These are phyloP conservation scores for Cavia porcellus DNA, from an alignment of 2,113 vertebrate species.

Conservation along the genomic window DNA sequence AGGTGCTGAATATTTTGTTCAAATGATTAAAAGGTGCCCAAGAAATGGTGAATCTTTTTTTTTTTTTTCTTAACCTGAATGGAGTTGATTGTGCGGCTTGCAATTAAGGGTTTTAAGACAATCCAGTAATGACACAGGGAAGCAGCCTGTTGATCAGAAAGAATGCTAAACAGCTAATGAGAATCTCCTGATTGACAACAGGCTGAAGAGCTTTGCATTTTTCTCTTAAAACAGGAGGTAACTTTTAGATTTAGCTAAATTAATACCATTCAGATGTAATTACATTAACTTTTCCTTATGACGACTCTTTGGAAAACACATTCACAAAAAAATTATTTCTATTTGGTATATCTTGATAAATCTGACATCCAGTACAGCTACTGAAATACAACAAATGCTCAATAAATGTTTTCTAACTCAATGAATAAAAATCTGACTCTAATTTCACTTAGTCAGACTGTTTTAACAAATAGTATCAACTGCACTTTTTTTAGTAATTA, in stretches of 20 bases:
- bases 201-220: neutral
- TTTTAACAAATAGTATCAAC: neutral
- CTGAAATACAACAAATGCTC: neutral
- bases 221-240: neutral
- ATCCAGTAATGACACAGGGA: neutral
- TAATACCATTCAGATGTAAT: neutral
- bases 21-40: neutral
- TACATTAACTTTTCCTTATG: neutral
- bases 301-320: neutral
- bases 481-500: neutral
- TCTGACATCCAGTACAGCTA: neutral
- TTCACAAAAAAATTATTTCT: neutral
- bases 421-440: slow-evolving; percentile 3
- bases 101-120: slow-evolving; percentile 12
- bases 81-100: neutral
- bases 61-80: neutral
- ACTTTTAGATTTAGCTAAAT: slow-evolving; percentile 4
- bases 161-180: neutral
- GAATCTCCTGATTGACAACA: neutral
- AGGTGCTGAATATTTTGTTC: neutral
- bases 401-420: neutral
- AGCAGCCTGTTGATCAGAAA: neutral
- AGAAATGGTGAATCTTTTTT: neutral
- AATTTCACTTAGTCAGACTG: neutral
- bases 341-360: slow-evolving; percentile 19